Evolutionary conservation across 2,888 invertebrate species (phyloP).

Genomic region (Clunio marinus): DNA sequence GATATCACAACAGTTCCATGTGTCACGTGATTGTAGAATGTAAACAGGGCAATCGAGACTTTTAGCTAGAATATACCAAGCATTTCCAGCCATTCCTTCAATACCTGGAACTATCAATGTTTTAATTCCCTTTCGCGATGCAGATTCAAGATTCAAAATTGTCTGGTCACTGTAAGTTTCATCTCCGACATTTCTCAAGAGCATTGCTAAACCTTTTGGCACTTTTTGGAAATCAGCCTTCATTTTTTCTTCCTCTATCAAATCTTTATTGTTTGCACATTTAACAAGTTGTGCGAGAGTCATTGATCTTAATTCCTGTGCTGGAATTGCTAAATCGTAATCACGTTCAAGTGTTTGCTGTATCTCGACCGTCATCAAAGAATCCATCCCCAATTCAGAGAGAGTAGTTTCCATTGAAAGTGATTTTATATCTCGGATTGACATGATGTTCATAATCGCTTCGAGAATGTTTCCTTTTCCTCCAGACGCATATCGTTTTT

Average conservation of each 20-base stretch:
- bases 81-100: slow-evolving; percentile 59
- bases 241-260: slow-evolving; percentile 43
- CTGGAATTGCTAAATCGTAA: slow-evolving; percentile 78
- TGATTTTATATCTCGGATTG: slow-evolving; percentile 64
- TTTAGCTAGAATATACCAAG: slow-evolving; percentile 48
- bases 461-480: slow-evolving; percentile 66
- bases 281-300: slow-evolving; percentile 59
- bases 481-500: slow-evolving; percentile 63
- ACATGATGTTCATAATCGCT: slow-evolving; percentile 65
- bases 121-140: slow-evolving; percentile 27
- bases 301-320: slow-evolving; percentile 77
- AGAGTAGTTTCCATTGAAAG: slow-evolving; percentile 68
- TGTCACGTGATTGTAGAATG: slow-evolving; percentile 47
- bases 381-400: slow-evolving; percentile 93
- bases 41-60: slow-evolving; percentile 44
- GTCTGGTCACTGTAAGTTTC: slow-evolving; percentile 56
- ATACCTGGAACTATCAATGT: slow-evolving; percentile 62
- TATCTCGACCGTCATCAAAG: slow-evolving; percentile 95
- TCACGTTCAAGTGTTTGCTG: slow-evolving; percentile 87
- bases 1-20: slow-evolving; percentile 41
- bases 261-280: slow-evolving; percentile 40
- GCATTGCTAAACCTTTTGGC: slow-evolving; percentile 55
- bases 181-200: slow-evolving; percentile 61
- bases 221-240: slow-evolving; percentile 45
- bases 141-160: slow-evolving; percentile 53